Evolutionary conservation across 1,140 invertebrate species (phyloP), one percentile per base, ranked within the genome.

Genomic region (Cecropterus lyciades): DNA sequence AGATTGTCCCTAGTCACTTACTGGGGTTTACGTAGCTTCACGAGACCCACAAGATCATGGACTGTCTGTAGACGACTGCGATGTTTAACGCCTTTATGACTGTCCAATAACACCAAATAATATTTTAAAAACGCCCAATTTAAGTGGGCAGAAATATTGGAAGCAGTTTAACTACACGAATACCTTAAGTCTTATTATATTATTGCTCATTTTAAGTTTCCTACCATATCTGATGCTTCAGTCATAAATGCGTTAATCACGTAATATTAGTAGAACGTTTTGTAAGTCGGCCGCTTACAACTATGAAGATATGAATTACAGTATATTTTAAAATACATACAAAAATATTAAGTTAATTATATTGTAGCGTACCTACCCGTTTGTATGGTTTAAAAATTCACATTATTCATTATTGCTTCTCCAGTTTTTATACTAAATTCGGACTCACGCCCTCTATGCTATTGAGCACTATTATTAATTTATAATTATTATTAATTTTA

Each of bases 301-400:
- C 89, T 91, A 91, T 91, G 82, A 85, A 90, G 89, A 92, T 92
- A 92, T 90, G 89, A 91, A 81, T 87, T 88, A 89, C 82, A 87
- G 84, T 91, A 88, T 82, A 89, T 85, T 84, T 85, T 88, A 91
- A 91, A 90, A 90, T 90, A 92, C 89, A 89, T 92, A 92, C 77
- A 92, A 92, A 92, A 92, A 92, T 91, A 91, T 89, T 80, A 88
- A 81, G 86, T 84, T 83, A 86, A 85, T 80, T 83, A 84, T 84
- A 82, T 83, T 82, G 85, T 81, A 82, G 76, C 79, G 70, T 82
- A 88, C 78, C 80, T 80, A 80, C 69, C 45, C 72, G 72, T 68
- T 72, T 73, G 72, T 72, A 69, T 76, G 81, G 71, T 77, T 85
- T 84, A 86, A 86, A 87, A 80, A 84, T 84, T 84, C 83, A 85